A percentile compares a stretch with the other conserved stretches of the same genome.
Conservation (phyloP, 2,888 invertebrate species). For the Monochamus alternatus region DNA sequence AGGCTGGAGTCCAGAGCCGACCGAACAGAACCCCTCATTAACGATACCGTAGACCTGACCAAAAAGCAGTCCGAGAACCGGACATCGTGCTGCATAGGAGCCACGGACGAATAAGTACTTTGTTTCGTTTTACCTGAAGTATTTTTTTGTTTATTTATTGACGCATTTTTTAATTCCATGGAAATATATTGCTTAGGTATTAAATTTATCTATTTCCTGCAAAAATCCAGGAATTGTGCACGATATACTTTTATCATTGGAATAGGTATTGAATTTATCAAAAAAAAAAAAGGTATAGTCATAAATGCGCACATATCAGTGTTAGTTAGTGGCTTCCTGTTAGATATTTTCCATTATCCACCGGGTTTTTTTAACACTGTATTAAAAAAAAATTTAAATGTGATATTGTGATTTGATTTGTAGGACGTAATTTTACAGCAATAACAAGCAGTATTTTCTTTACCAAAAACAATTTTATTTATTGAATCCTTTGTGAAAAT, state of each 20-base stretch:
- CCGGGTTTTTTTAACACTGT: neutral
- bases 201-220: neutral
- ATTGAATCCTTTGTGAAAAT: neutral
- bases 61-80: conserved; percentile 65
- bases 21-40: conserved; percentile 62
- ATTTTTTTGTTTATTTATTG: neutral
- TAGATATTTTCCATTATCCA: neutral
- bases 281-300: neutral
- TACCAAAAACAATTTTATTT: conserved; percentile 27
- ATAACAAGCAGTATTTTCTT: conserved; percentile 36
- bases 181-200: neutral
- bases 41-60: conserved; percentile 68
- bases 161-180: neutral
- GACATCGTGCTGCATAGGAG: conserved; percentile 66
- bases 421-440: conserved; percentile 28
- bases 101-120: conserved; percentile 47
- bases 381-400: neutral
- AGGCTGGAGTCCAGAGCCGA: conserved; percentile 72
- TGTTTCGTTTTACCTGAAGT: neutral
- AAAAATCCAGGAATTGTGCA: neutral
- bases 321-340: neutral
- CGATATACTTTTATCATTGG: neutral
- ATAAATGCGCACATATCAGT: conserved; percentile 1
- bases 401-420: conserved; percentile 21
- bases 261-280: neutral